Percentiles rank a stretch among this genome's conserved stretches.
Conservation (phyloP, 2,113 vertebrate genomes). For the Neogobius melanostomus region DNA sequence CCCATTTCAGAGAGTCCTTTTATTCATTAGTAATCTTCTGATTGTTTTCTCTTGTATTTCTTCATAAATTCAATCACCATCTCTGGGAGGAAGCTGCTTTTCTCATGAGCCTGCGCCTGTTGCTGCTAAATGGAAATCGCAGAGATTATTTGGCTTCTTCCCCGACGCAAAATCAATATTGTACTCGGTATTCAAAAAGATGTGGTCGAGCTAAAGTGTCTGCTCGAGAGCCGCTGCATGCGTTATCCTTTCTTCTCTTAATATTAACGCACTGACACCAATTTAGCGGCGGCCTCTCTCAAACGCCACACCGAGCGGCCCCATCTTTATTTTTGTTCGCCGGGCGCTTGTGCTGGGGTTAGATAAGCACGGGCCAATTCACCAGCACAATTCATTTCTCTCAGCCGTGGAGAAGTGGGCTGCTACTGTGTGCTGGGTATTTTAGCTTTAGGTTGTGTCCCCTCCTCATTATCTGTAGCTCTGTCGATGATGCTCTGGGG, state of each 20-base stretch:
- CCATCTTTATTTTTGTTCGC: conserved; percentile 50
- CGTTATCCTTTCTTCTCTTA: conserved; percentile 25
- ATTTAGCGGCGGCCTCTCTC: conserved; percentile 32
- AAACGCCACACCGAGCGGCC: conserved; percentile 29
- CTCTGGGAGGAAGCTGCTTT: too few relatives aligned
- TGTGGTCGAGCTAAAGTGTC: not conserved
- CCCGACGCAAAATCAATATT: conserved; percentile 17
- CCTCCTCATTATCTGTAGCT: conserved; percentile 50
- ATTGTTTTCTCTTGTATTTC: too few relatives aligned
- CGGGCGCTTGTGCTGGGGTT: conserved; percentile 34
- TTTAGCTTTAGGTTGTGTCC: conserved; percentile 49
- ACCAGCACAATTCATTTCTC: conserved; percentile 27
- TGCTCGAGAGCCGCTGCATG: not conserved
- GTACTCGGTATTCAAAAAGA: conserved; percentile 16
- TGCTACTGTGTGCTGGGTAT: conserved; percentile 36
- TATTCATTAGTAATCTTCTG: too few relatives aligned
- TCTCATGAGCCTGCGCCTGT: too few relatives aligned
- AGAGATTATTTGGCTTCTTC: conserved; percentile 7
- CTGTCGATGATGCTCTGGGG: conserved; percentile 29
- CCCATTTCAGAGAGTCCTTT: too few relatives aligned
- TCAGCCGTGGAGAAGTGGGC: conserved; percentile 35
- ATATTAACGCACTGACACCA: conserved; percentile 42
- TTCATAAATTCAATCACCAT: too few relatives aligned
- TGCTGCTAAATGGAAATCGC: not conserved
- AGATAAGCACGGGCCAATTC: conserved; percentile 57